Conservation (phyloP, 2,797 vertebrate species). For the Eleutherodactylus coqui region DNA sequence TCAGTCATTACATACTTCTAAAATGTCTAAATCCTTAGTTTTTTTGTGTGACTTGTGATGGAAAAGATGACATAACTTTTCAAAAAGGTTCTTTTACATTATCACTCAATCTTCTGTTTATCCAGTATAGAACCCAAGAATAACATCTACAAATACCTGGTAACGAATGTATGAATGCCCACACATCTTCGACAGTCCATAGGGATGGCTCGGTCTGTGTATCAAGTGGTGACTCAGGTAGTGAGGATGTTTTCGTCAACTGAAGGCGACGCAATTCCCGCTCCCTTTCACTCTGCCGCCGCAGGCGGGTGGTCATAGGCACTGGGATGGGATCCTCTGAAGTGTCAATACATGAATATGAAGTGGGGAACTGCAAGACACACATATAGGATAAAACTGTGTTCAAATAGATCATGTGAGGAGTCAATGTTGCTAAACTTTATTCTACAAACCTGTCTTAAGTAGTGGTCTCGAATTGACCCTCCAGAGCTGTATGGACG, state of each 20-base stretch:
- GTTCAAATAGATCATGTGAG: not conserved
- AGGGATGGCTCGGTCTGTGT: slow-evolving; percentile 81
- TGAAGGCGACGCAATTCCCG: slow-evolving; percentile 80
- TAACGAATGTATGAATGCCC: slow-evolving; percentile 90
- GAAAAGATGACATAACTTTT: no score
- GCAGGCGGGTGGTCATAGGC: slow-evolving; percentile 87
- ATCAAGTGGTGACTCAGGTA: slow-evolving; percentile 76
- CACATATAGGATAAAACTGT: slow-evolving; percentile 69
- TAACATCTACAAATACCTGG: slow-evolving; percentile 79
- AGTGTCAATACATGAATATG: slow-evolving; percentile 81
- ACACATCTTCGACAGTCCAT: slow-evolving; percentile 95
- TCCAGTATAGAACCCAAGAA: slow-evolving; percentile 10
- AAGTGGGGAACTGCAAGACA: slow-evolving; percentile 78
- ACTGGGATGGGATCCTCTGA: slow-evolving; percentile 76
- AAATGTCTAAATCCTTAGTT: no score
- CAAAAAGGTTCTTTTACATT: not conserved
- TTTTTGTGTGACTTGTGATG: no score
- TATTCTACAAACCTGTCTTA: slow-evolving; percentile 85
- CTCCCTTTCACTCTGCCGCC: slow-evolving; percentile 82
- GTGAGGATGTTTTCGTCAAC: slow-evolving; percentile 80
- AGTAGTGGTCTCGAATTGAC: slow-evolving; percentile 83
- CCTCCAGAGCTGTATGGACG: slow-evolving; percentile 85
- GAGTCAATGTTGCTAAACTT: not conserved
- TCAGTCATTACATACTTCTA: no score
- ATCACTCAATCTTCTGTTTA: not conserved